Base-by-base conservation (phyloP, 23 tunicate genomes). In the Aplidium turbinatum region DNA sequence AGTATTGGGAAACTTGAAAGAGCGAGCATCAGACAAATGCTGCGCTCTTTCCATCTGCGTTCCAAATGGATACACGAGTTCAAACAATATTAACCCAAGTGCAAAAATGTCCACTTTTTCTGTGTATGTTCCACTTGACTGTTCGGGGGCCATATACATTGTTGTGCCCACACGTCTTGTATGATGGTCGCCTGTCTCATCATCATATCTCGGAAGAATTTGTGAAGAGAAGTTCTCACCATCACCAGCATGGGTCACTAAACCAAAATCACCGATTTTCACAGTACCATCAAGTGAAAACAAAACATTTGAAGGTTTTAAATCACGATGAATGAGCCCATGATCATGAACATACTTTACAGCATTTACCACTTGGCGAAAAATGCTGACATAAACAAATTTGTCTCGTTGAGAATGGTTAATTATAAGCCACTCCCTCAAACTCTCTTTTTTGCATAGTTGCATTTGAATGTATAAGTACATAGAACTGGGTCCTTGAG, bases 71-170 rank as follows among this genome's bases (percentile, higher is more conserved):
- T 73, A 50, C 2, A 68, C 47, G 9, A 91, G 61, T 38, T 91
- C 97, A 57, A 84, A 75, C 0, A 91, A 56, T 28, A 91, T 91
- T 0, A 91, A 39, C 6, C 97, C 97, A 34, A 84, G 89, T 29
- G 97, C 97, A 74, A 50, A 91, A 38, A 91, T 84, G 66, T 91
- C 97, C 19, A 91, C 89, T 73, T 84, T 91, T 35, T 84, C 72
- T 28, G 79, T 78, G 79, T 91, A 91, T 6, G 35, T 75, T 3
- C 71, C 53, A 55, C 97, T 79, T 1, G 79, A 35, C 75, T 84
- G 97, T 56, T 91, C 97, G 30, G 97, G 97, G 2, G 97, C 97
- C 97, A 91, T 91, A 54, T 91, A 91, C 78, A 91, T 30, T 38
- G 72, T 78, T 7, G 97, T 91, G 2, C 97, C 97, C 18, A 82